These are phyloP conservation scores for Bufo gargarizans DNA, from an alignment of 2,113 vertebrate genomes.

Conservation along the genomic window DNA sequence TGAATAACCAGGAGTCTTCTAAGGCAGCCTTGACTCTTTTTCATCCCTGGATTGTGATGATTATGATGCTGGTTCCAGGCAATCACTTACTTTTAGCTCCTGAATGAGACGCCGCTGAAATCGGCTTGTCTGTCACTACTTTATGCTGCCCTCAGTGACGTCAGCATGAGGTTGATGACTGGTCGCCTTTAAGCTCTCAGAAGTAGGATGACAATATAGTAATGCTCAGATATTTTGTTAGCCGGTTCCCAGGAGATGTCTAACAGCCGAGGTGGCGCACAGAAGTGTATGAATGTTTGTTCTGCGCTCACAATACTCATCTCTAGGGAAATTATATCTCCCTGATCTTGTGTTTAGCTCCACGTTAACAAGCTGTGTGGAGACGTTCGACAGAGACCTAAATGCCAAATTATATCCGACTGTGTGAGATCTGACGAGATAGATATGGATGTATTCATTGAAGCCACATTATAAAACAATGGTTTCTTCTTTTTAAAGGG, in stretches of 20 bases:
- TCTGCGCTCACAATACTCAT: constrained; percentile 16
- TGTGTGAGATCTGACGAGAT: not conserved
- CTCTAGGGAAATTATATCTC: constrained; percentile 17
- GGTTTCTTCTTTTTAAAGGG: not conserved
- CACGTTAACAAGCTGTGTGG: constrained; percentile 1
- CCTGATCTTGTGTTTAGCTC: not conserved
- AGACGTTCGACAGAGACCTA: constrained; percentile 3
- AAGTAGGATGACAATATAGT: constrained; percentile 1
- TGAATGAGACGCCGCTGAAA: too few relatives aligned
- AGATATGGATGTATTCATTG: not conserved
- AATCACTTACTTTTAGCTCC: too few relatives aligned
- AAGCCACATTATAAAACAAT: not conserved
- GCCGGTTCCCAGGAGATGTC: constrained; percentile 19
- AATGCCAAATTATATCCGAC: constrained; percentile 15
- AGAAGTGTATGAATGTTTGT: not conserved
- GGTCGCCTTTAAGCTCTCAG: not conserved
- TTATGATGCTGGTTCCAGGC: too few relatives aligned
- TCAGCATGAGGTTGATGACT: too few relatives aligned
- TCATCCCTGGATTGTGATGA: too few relatives aligned
- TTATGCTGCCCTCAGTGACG: too few relatives aligned
- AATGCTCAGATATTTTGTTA: not conserved
- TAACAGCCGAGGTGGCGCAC: constrained; percentile 3
- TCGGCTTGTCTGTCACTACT: too few relatives aligned
- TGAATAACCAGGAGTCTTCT: too few relatives aligned
- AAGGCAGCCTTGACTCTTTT: too few relatives aligned